phyloP scores from a whole-genome alignment of 2,797 vertebrate species.

The Lagorchestes hirsutus region DNA sequence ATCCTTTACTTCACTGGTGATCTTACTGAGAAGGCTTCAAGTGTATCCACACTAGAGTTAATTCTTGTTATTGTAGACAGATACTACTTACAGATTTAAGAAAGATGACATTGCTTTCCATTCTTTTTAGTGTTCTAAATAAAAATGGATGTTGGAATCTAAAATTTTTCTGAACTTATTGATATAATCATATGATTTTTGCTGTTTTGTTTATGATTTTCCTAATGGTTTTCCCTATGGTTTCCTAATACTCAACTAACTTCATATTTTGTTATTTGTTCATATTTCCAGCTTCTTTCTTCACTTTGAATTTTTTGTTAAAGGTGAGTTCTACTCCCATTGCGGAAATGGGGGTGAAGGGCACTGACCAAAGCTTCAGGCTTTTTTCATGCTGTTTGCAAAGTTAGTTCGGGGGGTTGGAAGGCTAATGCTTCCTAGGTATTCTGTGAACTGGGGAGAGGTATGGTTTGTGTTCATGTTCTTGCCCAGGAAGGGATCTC shows the following conservation, averaged over 20 bases:
- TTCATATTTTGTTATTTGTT: neutral
- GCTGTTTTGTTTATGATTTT: too few species aligned
- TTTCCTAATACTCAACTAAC: too few species aligned
- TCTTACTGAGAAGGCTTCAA: neutral
- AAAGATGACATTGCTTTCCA: neutral
- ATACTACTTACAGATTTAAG: neutral
- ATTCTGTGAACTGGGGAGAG: neutral
- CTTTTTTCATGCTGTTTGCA: neutral
- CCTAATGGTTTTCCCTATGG: too few species aligned
- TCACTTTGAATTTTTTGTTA: neutral
- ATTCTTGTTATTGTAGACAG: neutral
- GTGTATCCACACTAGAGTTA: neutral
- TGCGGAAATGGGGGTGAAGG: neutral
- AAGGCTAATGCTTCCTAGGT: neutral
- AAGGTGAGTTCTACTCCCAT: neutral
- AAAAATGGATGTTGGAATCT: neutral
- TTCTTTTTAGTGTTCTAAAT: neutral
- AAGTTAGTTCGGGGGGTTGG: neutral
- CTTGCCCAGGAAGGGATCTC: neutral
- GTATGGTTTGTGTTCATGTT: neutral
- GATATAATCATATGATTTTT: too few species aligned
- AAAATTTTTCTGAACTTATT: too few species aligned
- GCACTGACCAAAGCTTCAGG: neutral
- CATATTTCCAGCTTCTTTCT: neutral
- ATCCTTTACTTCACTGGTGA: neutral